Conservation (phyloP, 1,140 invertebrate species). For the Drosophila grimshawi region DNA sequence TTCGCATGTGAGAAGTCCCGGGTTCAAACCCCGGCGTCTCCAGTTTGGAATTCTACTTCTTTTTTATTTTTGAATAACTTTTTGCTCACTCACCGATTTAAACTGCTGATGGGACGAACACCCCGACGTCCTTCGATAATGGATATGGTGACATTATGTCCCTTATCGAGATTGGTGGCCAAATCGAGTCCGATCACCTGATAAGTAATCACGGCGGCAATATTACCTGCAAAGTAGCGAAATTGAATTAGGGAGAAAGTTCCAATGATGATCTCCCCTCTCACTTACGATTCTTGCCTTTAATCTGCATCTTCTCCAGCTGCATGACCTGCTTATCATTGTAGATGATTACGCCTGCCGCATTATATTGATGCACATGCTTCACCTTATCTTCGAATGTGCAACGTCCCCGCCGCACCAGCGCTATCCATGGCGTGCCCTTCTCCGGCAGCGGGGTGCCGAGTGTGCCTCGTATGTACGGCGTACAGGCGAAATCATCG, state of each 20-base stretch:
- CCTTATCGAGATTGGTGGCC: constrained; percentile 88
- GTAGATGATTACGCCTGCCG: constrained; percentile 90
- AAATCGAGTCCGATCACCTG: constrained; percentile 91
- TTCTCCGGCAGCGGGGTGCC: constrained; percentile 85
- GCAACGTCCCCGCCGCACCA: constrained; percentile 90
- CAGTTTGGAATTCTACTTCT: constrained; percentile 66
- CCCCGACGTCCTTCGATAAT: constrained; percentile 88
- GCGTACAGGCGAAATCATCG: constrained; percentile 88
- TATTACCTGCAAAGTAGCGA: constrained; percentile 86
- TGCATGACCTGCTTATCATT: constrained; percentile 88
- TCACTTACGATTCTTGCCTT: constrained; percentile 87
- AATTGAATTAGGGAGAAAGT: not conserved
- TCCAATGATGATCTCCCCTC: no score
- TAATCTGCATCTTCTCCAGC: constrained; percentile 90
- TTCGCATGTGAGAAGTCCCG: constrained; percentile 97
- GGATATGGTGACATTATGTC: constrained; percentile 88
- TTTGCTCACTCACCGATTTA: constrained; percentile 65
- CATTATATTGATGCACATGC: constrained; percentile 89
- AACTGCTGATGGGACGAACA: constrained; percentile 86
- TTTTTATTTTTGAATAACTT: not conserved
- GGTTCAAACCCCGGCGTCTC: constrained; percentile 94
- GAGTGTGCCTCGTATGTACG: constrained; percentile 86
- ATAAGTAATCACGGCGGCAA: constrained; percentile 91
- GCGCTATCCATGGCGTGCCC: constrained; percentile 89
- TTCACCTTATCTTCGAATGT: constrained; percentile 91